phyloP scores from a whole-genome alignment of 2,113 vertebrate genomes.

The Oceanites oceanicus region DNA sequence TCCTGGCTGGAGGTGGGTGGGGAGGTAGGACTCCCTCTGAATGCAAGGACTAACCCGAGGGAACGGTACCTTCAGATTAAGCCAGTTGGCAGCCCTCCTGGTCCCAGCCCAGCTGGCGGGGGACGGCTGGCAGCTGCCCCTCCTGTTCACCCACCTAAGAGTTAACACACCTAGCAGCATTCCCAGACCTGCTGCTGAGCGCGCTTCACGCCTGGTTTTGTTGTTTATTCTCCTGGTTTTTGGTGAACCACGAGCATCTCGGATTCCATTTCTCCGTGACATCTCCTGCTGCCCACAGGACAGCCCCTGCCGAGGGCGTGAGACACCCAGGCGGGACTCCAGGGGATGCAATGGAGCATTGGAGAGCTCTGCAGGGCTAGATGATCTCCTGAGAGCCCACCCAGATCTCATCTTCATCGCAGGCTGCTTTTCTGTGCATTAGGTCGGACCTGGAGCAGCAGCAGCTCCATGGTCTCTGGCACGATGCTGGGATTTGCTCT shows the following conservation, averaged over 20 bases:
- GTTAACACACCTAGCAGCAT: neutral
- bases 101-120: neutral
- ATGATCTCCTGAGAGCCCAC: neutral
- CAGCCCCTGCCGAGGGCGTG: neutral
- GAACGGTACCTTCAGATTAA: neutral
- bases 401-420: neutral
- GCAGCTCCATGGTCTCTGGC: accelerated
- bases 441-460: neutral
- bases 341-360: accelerated
- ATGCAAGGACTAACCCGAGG: neutral
- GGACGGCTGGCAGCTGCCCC: neutral
- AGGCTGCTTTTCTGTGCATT: neutral
- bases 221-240: neutral
- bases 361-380: neutral
- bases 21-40: too few relatives aligned
- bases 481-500: neutral
- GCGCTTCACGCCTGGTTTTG: neutral
- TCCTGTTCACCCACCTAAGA: neutral
- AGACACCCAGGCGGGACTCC: neutral
- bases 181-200: neutral
- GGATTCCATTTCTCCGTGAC: accelerated
- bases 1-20: too few relatives aligned
- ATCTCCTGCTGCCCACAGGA: neutral
- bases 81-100: too few relatives aligned
- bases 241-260: neutral